Conservation (phyloP, 2,113 vertebrate species). For the Indicator maculatus region DNA sequence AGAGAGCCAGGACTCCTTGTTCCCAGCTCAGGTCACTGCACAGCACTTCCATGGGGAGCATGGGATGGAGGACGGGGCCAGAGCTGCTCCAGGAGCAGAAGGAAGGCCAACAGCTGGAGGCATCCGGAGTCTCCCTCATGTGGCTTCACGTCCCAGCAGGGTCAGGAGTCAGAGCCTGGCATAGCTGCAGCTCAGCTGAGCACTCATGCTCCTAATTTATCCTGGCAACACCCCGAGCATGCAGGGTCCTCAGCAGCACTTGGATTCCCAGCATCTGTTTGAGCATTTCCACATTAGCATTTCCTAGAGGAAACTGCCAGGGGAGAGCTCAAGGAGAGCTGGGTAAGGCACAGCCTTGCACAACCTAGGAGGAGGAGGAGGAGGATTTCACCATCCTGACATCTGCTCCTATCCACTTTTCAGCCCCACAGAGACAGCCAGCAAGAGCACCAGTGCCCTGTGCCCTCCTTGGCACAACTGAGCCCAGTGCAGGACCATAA, state of each 20-base stretch:
- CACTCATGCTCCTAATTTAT: not conserved
- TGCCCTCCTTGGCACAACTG: not conserved
- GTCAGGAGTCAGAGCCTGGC: not conserved
- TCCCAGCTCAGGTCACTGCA: constrained; percentile 13
- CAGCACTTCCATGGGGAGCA: not conserved
- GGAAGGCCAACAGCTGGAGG: not conserved
- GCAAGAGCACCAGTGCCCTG: not conserved
- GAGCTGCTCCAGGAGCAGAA: not conserved
- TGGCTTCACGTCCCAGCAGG: not conserved
- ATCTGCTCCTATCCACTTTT: not conserved
- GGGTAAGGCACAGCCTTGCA: not conserved
- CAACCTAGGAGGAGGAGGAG: not conserved
- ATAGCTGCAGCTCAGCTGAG: not conserved
- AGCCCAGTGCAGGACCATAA: rapidly evolving
- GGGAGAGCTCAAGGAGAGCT: not conserved
- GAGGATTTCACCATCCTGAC: not conserved
- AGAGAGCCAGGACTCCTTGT: not conserved
- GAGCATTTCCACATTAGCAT: not conserved
- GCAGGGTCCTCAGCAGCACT: not conserved
- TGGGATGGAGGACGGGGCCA: not conserved
- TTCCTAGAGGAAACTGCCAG: not conserved
- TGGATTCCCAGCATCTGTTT: constrained; percentile 11
- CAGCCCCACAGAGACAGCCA: not conserved
- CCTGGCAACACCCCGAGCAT: not conserved
- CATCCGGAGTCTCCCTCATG: not conserved